phyloP scores from a whole-genome alignment of 1,140 invertebrate species.

The Drosophila insularis region DNA sequence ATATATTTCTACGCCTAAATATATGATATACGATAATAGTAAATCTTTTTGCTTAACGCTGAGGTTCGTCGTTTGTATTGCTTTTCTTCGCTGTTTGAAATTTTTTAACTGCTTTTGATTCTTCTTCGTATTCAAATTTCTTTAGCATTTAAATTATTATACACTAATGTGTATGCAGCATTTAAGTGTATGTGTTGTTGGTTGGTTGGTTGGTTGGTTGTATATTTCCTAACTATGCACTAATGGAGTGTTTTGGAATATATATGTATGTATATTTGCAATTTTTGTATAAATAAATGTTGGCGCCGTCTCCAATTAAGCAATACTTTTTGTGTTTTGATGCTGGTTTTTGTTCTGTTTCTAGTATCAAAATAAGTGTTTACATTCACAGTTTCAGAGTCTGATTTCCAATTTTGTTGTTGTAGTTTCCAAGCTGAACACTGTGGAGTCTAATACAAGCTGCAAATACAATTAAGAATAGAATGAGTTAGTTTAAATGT shows the following conservation, averaged over 20 bases:
- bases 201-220: conserved; percentile 33
- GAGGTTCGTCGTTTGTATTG: conserved; percentile 80
- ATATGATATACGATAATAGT: conserved; percentile 41
- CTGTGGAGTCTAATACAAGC: conserved; percentile 56
- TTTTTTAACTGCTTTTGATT: neutral
- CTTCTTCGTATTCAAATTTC: conserved; percentile 1
- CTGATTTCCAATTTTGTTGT: conserved; percentile 11
- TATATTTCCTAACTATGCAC: conserved; percentile 75
- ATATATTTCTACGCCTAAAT: conserved; percentile 48
- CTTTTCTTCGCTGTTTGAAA: conserved; percentile 50
- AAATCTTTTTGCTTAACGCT: conserved; percentile 65
- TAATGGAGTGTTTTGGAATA: conserved; percentile 81
- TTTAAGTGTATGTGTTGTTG: neutral
- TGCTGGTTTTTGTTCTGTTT: conserved; percentile 22
- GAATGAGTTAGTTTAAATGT: neutral
- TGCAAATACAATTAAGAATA: conserved; percentile 41
- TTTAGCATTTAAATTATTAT: conserved; percentile 36
- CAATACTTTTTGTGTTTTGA: conserved; percentile 34
- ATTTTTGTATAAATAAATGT: conserved; percentile 32
- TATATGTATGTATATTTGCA: conserved; percentile 44
- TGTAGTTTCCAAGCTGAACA: conserved; percentile 65
- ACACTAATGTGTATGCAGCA: conserved; percentile 32
- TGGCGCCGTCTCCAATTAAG: conserved; percentile 28
- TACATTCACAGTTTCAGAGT: conserved; percentile 50
- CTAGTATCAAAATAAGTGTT: conserved; percentile 65